Evolutionary conservation across 2,888 invertebrate species (phyloP).

Genomic region (Trachelus iudaicus): DNA sequence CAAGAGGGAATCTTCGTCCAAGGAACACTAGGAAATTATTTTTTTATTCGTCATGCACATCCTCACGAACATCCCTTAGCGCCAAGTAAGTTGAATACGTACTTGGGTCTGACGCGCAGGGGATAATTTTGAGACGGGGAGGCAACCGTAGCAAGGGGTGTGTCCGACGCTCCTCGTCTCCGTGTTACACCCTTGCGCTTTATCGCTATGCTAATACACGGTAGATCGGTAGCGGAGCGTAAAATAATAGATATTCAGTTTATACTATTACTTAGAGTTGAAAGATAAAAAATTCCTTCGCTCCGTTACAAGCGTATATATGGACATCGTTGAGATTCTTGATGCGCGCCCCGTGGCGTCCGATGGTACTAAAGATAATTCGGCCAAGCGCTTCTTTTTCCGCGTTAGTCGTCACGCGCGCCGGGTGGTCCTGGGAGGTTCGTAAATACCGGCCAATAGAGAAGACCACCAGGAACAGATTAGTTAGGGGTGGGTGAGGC

Average conservation of each 20-base stretch:
- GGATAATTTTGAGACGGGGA: neutral
- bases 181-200: neutral
- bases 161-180: neutral
- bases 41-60: neutral
- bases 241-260: neutral
- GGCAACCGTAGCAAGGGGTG: neutral
- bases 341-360: neutral
- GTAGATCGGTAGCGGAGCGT: neutral
- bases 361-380: neutral
- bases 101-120: neutral
- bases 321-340: neutral
- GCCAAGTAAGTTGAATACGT: neutral
- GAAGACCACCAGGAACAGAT: neutral
- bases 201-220: neutral
- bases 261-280: neutral
- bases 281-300: neutral
- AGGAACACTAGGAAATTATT: neutral
- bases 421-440: neutral
- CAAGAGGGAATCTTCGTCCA: neutral
- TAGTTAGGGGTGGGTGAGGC: neutral
- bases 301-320: neutral
- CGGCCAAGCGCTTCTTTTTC: neutral
- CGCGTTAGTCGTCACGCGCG: neutral
- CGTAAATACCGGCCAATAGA: neutral
- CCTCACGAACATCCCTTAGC: neutral